Percentiles rank a stretch among this genome's conserved stretches.
Conservation (phyloP, 2,113 vertebrate genomes). For the Urocynchramus pylzowi region DNA sequence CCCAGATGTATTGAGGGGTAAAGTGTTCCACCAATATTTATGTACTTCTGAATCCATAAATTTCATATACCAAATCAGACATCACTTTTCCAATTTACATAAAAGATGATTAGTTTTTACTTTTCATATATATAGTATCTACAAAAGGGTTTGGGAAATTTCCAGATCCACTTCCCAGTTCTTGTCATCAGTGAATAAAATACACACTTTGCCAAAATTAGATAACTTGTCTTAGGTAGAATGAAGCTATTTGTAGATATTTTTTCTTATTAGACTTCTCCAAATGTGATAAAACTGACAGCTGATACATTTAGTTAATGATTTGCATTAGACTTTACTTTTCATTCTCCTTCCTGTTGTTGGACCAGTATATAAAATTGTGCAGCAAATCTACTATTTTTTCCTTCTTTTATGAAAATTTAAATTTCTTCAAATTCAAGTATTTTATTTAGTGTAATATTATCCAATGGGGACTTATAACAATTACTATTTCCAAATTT, state of each 20-base stretch:
- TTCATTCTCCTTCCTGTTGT: background rate
- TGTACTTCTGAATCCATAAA: fast-evolving
- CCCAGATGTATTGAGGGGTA: background rate
- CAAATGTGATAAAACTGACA: background rate
- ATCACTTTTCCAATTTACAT: background rate
- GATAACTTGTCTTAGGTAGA: background rate
- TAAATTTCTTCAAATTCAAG: background rate
- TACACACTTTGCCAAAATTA: background rate
- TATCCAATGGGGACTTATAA: background rate
- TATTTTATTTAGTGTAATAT: background rate
- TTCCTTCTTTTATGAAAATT: background rate
- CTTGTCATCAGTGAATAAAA: background rate
- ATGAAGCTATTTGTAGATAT: background rate
- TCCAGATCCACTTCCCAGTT: background rate
- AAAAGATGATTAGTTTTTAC: background rate
- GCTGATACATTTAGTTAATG: background rate
- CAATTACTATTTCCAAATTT: background rate
- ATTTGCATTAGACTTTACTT: background rate
- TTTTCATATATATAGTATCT: background rate
- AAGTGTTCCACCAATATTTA: background rate
- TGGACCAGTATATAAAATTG: background rate
- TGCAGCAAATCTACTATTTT: background rate
- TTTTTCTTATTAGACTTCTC: background rate
- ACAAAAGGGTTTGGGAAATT: background rate
- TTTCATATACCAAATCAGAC: background rate